Evolutionary conservation across 2,888 invertebrate genomes (phyloP), one percentile per base, ranked within the genome.

Genomic region (Unio pictorum): DNA sequence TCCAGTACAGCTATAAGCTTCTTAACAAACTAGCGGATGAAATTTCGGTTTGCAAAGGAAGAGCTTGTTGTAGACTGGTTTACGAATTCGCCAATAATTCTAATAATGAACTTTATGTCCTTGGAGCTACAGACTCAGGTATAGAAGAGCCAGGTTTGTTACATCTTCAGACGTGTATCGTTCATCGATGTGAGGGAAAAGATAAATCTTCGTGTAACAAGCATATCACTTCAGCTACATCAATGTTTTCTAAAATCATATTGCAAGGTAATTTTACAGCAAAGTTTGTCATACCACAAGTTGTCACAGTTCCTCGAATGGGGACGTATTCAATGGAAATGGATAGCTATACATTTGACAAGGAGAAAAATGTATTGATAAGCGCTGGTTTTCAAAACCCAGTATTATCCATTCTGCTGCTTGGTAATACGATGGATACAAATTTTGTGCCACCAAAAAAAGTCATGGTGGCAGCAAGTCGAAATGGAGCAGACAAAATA

Each of bases 111-210:
- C 26, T 66, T 20, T 71, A 66, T 55, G 68, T 71, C 28, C 26
- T 74, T 59, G 61, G 69, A 18, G 73, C 66, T 8, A 61, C 64
- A 1, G 77, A 77, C 34, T 69, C 65, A 59, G n/a, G 45, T 2
- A 62, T 71, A 58, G 28, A 61, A 17, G 4, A 67, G 11, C 73
- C 69, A 11, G 77, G 71, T 4, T 56, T 58, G n/a, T 60, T 77
- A n/a, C 74, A 73, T 58, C 66, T 74, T 69, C 74, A 77, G 55
- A 73, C 72, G 54, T 77, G 77, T 45, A 74, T 72, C 4, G 71
- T 77, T 8, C 71, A 74, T 61, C 61, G 23, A 60, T 77, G 77
- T 34, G 34, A 34, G 15, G 55, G 67, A 34, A 30, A 60, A 20
- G 69, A 71, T 26, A n/a, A 64, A 18, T 45, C 8, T 34, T 67